Evolutionary conservation across 1,140 invertebrate genomes (phyloP).

Genomic region (Leptopilina boulardi): DNA sequence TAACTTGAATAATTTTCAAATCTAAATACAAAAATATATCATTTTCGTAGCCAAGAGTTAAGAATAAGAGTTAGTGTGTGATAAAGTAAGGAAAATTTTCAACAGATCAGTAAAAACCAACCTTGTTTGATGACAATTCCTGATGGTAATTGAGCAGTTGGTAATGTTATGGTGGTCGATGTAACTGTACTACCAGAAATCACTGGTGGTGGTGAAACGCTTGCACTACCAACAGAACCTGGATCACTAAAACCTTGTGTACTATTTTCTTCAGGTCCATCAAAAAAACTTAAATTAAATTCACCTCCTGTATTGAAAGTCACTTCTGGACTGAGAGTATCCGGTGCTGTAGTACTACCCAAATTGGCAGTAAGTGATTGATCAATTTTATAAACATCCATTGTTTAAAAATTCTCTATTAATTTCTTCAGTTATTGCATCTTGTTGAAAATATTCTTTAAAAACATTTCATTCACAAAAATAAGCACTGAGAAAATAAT

Average conservation of each 20-base stretch:
- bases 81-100: conserved; percentile 13
- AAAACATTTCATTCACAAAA: no score
- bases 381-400: conserved; percentile 82
- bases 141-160: conserved; percentile 70
- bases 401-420: conserved; percentile 62
- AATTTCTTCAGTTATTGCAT: no score
- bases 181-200: conserved; percentile 67
- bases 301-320: conserved; percentile 85
- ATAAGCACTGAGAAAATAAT: no score
- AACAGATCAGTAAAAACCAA: conserved; percentile 64
- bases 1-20: no score
- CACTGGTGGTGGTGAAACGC: conserved; percentile 77
- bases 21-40: no score
- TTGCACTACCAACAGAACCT: conserved; percentile 80
- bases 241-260: conserved; percentile 82
- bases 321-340: conserved; percentile 81
- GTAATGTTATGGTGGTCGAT: conserved; percentile 64
- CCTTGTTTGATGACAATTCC: conserved; percentile 75
- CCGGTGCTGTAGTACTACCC: conserved; percentile 78
- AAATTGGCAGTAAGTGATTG: conserved; percentile 78
- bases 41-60: no score
- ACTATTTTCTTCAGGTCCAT: conserved; percentile 81
- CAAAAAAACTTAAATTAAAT: conserved; percentile 88
- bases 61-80: no score
- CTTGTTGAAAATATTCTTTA: no score